A percentile compares a stretch with the other conserved stretches of the same genome.
These are phyloP conservation scores for Gerosis bhagava DNA, from an alignment of 2,888 invertebrate species.

Conservation along the genomic window DNA sequence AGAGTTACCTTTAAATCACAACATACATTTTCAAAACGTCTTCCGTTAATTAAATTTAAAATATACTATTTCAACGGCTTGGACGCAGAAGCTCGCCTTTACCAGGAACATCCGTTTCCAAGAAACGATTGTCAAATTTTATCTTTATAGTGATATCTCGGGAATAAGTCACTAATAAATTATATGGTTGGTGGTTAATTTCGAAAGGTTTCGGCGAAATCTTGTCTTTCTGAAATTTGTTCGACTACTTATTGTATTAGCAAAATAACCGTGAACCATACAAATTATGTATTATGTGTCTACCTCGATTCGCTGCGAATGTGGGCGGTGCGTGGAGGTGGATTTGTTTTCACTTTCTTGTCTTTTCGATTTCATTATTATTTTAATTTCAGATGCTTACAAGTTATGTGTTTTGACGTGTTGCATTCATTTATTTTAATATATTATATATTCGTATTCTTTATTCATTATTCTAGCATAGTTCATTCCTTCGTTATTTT, in stretches of 20 bases:
- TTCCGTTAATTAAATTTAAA: no score
- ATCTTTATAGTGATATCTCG: not conserved
- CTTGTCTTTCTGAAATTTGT: conserved; percentile 4
- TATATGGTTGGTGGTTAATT: not conserved
- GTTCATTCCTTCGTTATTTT: no score
- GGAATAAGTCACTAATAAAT: not conserved
- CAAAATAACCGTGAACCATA: conserved; percentile 34
- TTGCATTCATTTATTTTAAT: no score
- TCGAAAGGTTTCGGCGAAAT: conserved; percentile 21
- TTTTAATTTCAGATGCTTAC: conserved; percentile 3
- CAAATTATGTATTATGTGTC: conserved; percentile 28
- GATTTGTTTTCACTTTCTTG: conserved; percentile 56
- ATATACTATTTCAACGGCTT: no score
- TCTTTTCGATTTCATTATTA: conserved; percentile 33
- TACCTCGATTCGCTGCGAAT: conserved; percentile 31
- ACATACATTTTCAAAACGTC: no score
- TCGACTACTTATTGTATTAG: conserved; percentile 20
- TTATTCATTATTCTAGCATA: no score
- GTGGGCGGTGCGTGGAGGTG: conserved; percentile 49
- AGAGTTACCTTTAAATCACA: no score
- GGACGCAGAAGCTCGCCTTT: no score
- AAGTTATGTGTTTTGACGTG: no score
- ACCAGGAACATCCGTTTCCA: not conserved
- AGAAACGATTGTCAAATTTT: conserved; percentile 1
- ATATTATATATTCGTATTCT: no score